phyloP scores from a whole-genome alignment of 2,113 vertebrate species.

The Pomatorhinus ruficollis region DNA sequence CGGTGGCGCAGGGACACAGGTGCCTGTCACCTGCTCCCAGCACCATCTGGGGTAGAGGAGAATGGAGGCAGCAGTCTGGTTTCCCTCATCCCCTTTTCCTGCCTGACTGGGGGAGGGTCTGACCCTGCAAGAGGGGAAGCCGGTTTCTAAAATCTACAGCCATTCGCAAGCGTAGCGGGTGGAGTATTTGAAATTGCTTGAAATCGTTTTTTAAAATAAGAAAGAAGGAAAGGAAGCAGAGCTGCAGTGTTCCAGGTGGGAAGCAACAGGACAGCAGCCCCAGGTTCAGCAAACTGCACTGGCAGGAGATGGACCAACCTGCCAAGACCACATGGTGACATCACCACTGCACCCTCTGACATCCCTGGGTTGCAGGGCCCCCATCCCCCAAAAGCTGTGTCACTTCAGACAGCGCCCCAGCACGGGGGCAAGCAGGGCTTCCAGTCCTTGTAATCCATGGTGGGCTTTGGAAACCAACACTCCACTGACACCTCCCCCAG shows the following conservation, averaged over 20 bases:
- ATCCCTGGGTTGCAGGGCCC: neutral
- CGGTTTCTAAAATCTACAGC: neutral
- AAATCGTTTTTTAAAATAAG: neutral
- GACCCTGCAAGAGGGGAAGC: neutral
- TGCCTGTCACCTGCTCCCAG: conserved; percentile 31
- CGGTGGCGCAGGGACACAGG: neutral
- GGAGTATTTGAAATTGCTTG: neutral
- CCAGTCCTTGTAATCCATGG: neutral
- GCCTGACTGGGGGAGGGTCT: neutral
- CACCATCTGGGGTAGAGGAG: neutral
- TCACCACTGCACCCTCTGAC: neutral
- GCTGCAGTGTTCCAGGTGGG: neutral
- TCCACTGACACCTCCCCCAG: accelerated
- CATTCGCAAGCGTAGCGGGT: neutral
- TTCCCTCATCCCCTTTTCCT: neutral
- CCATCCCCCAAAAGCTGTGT: neutral
- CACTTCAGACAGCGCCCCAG: neutral
- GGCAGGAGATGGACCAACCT: neutral
- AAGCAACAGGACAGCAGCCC: neutral
- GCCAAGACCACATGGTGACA: accelerated
- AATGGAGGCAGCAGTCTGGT: neutral
- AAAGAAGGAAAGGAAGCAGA: neutral
- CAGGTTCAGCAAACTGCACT: accelerated
- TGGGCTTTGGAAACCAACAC: neutral
- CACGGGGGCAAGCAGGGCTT: accelerated